These are phyloP conservation scores for Ericerus pela DNA, from an alignment of 1,140 invertebrate genomes.

Conservation along the genomic window DNA sequence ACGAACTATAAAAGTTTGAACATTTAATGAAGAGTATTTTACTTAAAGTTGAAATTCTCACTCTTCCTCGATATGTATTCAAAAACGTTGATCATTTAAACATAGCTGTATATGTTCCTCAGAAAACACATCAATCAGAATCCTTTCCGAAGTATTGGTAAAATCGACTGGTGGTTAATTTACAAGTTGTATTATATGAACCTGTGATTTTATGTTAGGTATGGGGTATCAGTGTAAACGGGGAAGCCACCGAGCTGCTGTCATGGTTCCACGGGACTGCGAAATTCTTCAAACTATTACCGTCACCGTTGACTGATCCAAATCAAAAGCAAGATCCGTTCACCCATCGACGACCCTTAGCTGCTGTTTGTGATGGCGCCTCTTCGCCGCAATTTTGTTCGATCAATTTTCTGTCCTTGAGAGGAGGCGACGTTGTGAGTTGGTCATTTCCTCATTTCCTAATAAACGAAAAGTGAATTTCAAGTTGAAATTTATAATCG, in stretches of 20 bases:
- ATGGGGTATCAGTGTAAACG: conserved; percentile 61
- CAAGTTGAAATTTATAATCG: conserved; percentile 8
- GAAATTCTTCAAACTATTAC: conserved; percentile 63
- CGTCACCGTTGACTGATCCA: conserved; percentile 46
- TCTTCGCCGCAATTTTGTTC: conserved; percentile 69
- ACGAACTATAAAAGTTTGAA: too few species aligned
- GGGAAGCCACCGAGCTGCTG: conserved; percentile 79
- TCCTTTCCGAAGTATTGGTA: not conserved
- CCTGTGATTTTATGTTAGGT: conserved; percentile 34
- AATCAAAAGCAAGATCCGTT: conserved; percentile 42
- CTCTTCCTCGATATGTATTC: too few species aligned
- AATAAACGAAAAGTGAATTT: not conserved
- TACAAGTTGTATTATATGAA: not conserved
- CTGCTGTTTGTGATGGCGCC: conserved; percentile 70
- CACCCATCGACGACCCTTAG: conserved; percentile 61
- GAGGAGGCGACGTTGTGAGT: conserved; percentile 68
- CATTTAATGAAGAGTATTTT: too few species aligned
- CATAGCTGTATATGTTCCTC: not conserved
- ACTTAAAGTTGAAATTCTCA: too few species aligned
- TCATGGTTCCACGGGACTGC: conserved; percentile 80
- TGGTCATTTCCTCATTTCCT: not conserved
- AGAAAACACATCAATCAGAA: not conserved
- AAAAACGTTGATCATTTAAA: too few species aligned
- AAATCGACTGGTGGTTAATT: not conserved
- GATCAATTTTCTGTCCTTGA: conserved; percentile 77